Evolutionary conservation across 1,140 invertebrate genomes (phyloP), one percentile per base, ranked within the genome.

Genomic region (Dufourea novaeangliae): DNA sequence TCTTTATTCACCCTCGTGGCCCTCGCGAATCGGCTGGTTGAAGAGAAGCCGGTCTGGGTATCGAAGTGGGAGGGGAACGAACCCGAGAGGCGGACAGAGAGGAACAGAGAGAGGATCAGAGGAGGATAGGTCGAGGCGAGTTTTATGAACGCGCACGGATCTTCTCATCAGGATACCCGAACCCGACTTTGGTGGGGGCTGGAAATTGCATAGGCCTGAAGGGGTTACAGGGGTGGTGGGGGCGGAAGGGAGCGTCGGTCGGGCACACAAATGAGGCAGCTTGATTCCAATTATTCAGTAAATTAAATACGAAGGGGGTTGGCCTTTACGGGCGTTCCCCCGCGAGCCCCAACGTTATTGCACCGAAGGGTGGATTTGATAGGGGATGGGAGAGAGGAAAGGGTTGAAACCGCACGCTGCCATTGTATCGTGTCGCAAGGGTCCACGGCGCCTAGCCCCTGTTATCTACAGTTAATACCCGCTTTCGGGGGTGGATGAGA

Each of bases 221-320:
- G n/a, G n/a, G n/a, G n/a, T n/a, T n/a, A n/a, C n/a, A 72, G 78
- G 87, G 83, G 87, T 25, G 46, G 59, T 10, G 62, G 66, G 64
- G 54, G 54, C 34, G 46, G 14, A 2, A 25, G 34, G 12, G 79
- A 37, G 46, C 52, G 37, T 46, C 46, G 67, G 17, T 39, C 12
- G 44, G 32, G 84, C 84, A 88, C 89, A 87, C 90, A 92, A 92
- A 92, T 92, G 91, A 92, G 91, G 81, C 90, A 86, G 91, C 90
- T 92, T 92, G 90, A 91, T 92, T 91, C 89, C 91, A 92, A 92
- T 92, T 92, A 92, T 92, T 92, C 92, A 91, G 89, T 92, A 91
- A 92, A 92, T 92, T 92, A 92, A 92, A 92, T 92, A 91, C 92
- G 88, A 81, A 71, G 86, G 66, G 68, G 64, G 70, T 67, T 62